Conservation (phyloP, 2,888 invertebrate genomes). For the Netelia fuscicornis region DNA sequence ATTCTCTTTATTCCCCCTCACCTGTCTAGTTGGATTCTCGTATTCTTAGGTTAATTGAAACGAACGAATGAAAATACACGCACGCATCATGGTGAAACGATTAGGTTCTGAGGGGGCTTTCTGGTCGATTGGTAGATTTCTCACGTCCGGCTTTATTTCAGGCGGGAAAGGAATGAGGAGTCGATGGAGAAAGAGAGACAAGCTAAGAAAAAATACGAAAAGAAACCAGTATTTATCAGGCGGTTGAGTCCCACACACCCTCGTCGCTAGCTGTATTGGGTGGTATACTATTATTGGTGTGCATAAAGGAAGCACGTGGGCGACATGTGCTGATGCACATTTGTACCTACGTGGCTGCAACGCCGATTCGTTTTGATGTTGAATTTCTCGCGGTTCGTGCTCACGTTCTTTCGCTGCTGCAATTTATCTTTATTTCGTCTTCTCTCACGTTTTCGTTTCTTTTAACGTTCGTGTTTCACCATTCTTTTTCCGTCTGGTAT, state of each 20-base stretch:
- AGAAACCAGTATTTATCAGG: background rate
- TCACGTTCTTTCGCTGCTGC: background rate
- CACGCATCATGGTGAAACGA: slow-evolving; percentile 13
- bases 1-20: background rate
- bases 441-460: background rate
- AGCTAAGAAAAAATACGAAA: background rate
- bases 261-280: background rate
- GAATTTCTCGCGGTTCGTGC: slow-evolving; percentile 24
- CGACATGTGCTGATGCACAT: slow-evolving; percentile 41
- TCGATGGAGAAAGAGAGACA: background rate
- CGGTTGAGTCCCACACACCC: slow-evolving; percentile 6
- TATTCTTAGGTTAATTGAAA: slow-evolving; percentile 42
- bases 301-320: slow-evolving; percentile 31
- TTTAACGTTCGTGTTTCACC: slow-evolving; percentile 4
- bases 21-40: background rate
- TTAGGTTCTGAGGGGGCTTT: slow-evolving; percentile 5
- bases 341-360: slow-evolving; percentile 15
- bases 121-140: slow-evolving; percentile 40
- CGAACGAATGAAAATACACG: slow-evolving; percentile 30
- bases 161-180: slow-evolving; percentile 3
- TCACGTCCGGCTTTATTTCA: slow-evolving; percentile 41
- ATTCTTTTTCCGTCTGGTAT: background rate
- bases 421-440: slow-evolving; percentile 36
- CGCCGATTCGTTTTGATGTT: slow-evolving; percentile 25
- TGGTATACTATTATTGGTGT: background rate